Conservation (phyloP, 2,888 invertebrate species). For the Stomorhina lunata region DNA sequence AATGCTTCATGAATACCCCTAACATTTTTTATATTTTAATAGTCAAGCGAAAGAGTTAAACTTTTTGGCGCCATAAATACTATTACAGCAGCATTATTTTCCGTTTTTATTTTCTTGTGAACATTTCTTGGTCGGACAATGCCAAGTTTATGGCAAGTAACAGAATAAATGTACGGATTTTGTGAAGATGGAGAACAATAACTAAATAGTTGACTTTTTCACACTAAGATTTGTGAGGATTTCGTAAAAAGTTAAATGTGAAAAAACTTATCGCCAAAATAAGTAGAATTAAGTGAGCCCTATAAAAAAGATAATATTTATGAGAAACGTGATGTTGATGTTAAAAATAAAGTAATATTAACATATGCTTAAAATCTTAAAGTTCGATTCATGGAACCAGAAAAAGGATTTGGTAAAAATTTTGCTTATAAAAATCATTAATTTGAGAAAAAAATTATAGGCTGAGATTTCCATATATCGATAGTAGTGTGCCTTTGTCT, state of each 20-base stretch:
- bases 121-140: constrained; percentile 44
- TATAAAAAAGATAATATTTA: not conserved
- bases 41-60: constrained; percentile 58
- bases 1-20: not conserved
- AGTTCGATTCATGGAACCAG: too few relatives aligned
- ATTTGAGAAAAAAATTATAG: too few relatives aligned
- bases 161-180: constrained; percentile 18
- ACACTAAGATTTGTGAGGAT: constrained; percentile 44
- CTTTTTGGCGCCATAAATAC: constrained; percentile 62
- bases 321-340: too few relatives aligned
- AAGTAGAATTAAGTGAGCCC: not conserved
- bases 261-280: not conserved
- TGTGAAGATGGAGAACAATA: not conserved
- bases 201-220: constrained; percentile 45
- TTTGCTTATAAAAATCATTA: too few relatives aligned
- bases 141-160: constrained; percentile 57
- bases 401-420: too few relatives aligned
- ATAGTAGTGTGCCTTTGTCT: too few relatives aligned
- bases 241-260: not conserved
- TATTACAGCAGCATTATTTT: constrained; percentile 48
- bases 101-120: constrained; percentile 13
- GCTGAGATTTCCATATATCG: too few relatives aligned
- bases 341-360: too few relatives aligned
- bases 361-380: too few relatives aligned
- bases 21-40: not conserved